A percentile compares a stretch with the other conserved stretches of the same genome.
phyloP scores from a whole-genome alignment of 1,140 invertebrate species.

The Centruroides sculpturatus region DNA sequence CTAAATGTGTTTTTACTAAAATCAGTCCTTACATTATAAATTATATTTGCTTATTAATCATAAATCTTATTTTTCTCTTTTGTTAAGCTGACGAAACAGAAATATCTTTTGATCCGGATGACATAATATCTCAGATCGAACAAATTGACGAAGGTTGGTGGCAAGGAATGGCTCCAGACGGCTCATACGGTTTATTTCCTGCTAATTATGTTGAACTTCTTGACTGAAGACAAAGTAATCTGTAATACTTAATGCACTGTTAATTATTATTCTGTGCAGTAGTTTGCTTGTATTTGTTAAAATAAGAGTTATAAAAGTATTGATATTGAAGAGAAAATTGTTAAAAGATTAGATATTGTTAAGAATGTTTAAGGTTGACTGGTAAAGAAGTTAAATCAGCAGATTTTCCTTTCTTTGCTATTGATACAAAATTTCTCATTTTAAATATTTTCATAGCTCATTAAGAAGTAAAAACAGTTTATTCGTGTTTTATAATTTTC shows the following conservation, averaged over 20 bases:
- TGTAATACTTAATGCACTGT: not conserved
- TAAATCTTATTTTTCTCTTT: slow-evolving; percentile 16
- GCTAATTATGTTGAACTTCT: slow-evolving; percentile 85
- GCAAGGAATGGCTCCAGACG: slow-evolving; percentile 79
- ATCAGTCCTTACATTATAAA: not conserved
- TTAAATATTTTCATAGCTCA: no score
- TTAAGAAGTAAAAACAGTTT: no score
- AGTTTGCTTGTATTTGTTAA: no score
- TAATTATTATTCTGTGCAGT: not conserved
- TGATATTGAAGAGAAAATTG: no score
- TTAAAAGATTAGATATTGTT: no score
- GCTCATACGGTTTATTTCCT: slow-evolving; percentile 72
- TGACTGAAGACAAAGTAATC: slow-evolving; percentile 1
- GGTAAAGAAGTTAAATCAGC: no score
- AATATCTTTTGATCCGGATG: slow-evolving; percentile 91
- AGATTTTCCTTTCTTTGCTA: no score
- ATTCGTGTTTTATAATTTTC: no score
- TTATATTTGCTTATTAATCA: slow-evolving; percentile 13
- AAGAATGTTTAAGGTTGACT: no score
- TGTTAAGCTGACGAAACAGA: slow-evolving; percentile 80
- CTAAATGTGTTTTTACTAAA: no score
- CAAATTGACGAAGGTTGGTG: slow-evolving; percentile 95
- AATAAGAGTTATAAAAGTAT: no score
- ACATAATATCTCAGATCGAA: slow-evolving; percentile 86
- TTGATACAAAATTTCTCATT: no score